phyloP scores from a whole-genome alignment of 2,888 invertebrate species.

The Trimorus sp. region DNA sequence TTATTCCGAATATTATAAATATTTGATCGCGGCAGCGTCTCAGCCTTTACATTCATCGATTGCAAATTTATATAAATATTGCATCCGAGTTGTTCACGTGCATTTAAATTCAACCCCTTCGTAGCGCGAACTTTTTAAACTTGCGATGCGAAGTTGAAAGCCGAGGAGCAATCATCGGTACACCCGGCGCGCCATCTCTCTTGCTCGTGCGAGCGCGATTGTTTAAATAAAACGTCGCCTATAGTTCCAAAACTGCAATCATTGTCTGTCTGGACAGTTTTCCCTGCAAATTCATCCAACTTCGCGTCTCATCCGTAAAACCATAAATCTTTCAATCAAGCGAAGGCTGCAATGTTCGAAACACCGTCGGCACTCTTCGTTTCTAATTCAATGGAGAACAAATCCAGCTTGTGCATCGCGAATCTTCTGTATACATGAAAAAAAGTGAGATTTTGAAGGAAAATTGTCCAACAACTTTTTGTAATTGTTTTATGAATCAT shows the following conservation, averaged over 20 bases:
- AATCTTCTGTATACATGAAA: no score
- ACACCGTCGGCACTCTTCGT: no score
- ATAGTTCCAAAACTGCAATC: conserved; percentile 52
- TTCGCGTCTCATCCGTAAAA: conserved; percentile 6
- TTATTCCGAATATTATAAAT: no score
- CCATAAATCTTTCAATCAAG: conserved; percentile 36
- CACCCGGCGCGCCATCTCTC: conserved; percentile 1
- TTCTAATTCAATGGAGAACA: no score
- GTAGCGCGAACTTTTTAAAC: conserved; percentile 39
- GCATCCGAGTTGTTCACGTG: conserved; percentile 32
- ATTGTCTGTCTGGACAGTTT: conserved; percentile 37
- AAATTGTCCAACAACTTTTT: no score
- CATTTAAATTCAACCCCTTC: conserved; percentile 56
- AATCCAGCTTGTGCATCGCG: no score
- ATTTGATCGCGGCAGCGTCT: background rate
- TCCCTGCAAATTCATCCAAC: conserved; percentile 12
- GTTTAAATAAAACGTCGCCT: conserved; percentile 32
- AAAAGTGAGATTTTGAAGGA: no score
- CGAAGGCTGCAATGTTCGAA: no score
- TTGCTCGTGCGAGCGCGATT: conserved; percentile 5
- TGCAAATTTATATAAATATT: conserved; percentile 51
- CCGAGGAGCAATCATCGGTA: conserved; percentile 41
- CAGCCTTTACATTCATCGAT: conserved; percentile 39
- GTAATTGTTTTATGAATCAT: no score
- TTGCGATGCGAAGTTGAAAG: background rate